A percentile compares a stretch with the other conserved stretches of the same genome.
phyloP scores from a whole-genome alignment of 2,797 vertebrate genomes.

The Rhabdomys pumilio region DNA sequence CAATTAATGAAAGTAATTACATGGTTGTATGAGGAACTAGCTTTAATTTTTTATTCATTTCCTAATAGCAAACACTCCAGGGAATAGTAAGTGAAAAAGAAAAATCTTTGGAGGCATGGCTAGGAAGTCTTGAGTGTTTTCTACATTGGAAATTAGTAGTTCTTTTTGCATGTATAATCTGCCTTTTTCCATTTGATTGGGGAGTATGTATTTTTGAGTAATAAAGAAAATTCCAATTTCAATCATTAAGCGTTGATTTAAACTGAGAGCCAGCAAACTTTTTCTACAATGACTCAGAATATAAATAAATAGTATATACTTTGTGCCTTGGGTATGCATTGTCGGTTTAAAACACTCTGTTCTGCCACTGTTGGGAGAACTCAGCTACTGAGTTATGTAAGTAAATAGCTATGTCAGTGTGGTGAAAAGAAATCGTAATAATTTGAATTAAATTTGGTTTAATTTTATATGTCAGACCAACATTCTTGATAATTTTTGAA shows the following conservation, averaged over 20 bases:
- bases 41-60: slow-evolving; percentile 58
- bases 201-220: background rate
- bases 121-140: slow-evolving; percentile 2
- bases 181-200: background rate
- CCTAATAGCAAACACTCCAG: background rate
- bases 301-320: background rate
- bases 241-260: background rate
- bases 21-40: background rate
- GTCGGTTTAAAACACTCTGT: background rate
- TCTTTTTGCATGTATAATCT: background rate
- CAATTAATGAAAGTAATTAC: slow-evolving; percentile 54
- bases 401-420: background rate
- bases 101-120: background rate
- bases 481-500: background rate
- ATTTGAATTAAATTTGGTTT: background rate
- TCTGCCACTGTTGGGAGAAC: rapidly evolving
- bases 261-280: background rate
- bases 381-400: background rate
- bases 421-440: background rate
- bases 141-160: background rate
- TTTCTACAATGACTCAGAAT: background rate
- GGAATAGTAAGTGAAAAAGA: background rate
- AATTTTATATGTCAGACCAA: background rate
- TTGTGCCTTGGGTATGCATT: background rate
- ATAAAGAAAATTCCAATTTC: slow-evolving; percentile 27